These are phyloP conservation scores for Athrips mouffetella DNA, from an alignment of 2,888 invertebrate species.

Conservation along the genomic window DNA sequence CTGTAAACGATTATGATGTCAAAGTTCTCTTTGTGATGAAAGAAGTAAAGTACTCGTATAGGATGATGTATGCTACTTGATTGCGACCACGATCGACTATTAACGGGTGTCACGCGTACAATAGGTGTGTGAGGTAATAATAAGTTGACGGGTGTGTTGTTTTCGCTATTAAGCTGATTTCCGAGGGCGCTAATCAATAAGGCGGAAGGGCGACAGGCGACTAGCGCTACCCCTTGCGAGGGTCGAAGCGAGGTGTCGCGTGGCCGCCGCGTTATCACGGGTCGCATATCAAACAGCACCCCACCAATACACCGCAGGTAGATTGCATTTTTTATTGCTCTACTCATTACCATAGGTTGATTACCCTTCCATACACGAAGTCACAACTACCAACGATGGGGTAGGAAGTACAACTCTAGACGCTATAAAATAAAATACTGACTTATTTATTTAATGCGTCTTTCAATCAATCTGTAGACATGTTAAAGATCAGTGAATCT, in stretches of 20 bases:
- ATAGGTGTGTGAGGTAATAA: slow-evolving; percentile 20
- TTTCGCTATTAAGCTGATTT: slow-evolving; percentile 54
- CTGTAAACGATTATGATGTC: background rate
- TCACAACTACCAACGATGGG: slow-evolving; percentile 7
- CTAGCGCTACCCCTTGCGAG: slow-evolving; percentile 60
- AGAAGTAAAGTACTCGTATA: background rate
- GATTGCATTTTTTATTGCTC: slow-evolving; percentile 22
- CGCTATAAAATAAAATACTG: background rate
- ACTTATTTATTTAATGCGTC: background rate
- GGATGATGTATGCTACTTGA: no score
- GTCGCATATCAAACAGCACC: slow-evolving; percentile 69
- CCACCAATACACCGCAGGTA: slow-evolving; percentile 33
- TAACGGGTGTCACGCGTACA: slow-evolving; percentile 1
- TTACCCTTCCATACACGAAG: slow-evolving; percentile 10
- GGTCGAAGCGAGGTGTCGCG: slow-evolving; percentile 71
- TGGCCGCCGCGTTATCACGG: slow-evolving; percentile 66
- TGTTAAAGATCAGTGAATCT: no score
- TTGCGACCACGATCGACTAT: background rate
- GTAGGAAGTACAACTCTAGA: slow-evolving; percentile 18
- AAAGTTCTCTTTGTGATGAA: background rate
- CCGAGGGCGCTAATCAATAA: slow-evolving; percentile 70
- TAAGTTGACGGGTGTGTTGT: slow-evolving; percentile 43
- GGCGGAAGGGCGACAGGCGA: slow-evolving; percentile 68
- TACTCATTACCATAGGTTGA: slow-evolving; percentile 17
- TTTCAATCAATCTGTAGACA: background rate